Base-by-base conservation (phyloP, 1,140 invertebrate genomes). In the Calephelis virginiensis region DNA sequence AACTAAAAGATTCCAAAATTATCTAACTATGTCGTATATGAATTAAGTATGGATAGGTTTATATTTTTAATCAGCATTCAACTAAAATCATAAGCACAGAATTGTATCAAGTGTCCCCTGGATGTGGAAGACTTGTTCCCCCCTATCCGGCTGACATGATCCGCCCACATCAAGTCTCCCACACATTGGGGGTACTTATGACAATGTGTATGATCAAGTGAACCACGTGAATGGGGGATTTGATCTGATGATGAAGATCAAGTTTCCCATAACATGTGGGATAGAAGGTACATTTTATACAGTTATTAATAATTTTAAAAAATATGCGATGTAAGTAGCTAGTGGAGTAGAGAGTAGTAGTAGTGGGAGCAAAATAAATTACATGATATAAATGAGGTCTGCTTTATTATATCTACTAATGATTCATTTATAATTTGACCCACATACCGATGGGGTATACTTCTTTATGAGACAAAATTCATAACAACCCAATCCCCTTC, bases 271-370 rank as follows among this genome's bases (percentile, higher is more conserved):
- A 48, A 48, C n/a, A 48, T 10, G 46, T 48, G 10, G 46, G 10
- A 48, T 48, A 48, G 46, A 48, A 48, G 0, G 46, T 48, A 48
- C 46, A 48, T 10, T 48, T 48, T 48, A 48, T 48, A 48, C 46
- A 48, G 8, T n/a, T 48, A 48, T 48, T 48, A 48, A 10, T 48
- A 48, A 48, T 11, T 48, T 48, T 12, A 48, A 48, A 48, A 48
- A 48, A 48, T 48, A n/a, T 48, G n/a, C 46, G 46, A 48, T 48
- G 11, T 48, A 48, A 48, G 46, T 48, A 48, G 46, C 10, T 48
- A 28, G 28, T 1, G 28, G 28, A 28, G 28, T 28, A 28, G 28
- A 28, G 28, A 28, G 28, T 28, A 28, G 28, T 28, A 28, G 28
- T 28, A 28, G 5, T 48, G 10, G 10, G 11, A 9, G 46, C 10